Conservation (phyloP, 1,140 invertebrate genomes). For the Saccostrea echinata region DNA sequence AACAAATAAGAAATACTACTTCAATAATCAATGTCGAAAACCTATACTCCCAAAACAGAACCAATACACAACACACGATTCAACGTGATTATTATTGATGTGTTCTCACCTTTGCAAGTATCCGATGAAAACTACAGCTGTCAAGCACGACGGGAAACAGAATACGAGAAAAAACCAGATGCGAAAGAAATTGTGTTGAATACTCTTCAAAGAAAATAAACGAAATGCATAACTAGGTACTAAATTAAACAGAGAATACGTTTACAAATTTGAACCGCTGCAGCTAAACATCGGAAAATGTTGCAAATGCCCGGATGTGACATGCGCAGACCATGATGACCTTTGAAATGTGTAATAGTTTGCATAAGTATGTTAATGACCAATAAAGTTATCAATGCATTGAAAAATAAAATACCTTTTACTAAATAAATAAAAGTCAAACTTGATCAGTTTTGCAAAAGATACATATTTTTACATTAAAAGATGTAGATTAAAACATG, state of each 20-base stretch:
- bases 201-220: constrained; percentile 31
- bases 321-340: constrained; percentile 64
- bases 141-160: constrained; percentile 3
- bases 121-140: constrained; percentile 31
- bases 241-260: constrained; percentile 49
- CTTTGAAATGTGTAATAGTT: constrained; percentile 35
- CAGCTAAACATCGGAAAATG: constrained; percentile 69
- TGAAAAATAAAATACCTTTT: not conserved
- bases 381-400: not conserved
- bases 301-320: constrained; percentile 63
- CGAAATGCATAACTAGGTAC: constrained; percentile 15
- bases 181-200: constrained; percentile 9
- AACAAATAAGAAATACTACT: not conserved
- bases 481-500: not conserved
- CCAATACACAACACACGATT: constrained; percentile 29
- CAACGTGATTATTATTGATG: constrained; percentile 37
- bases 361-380: constrained; percentile 8
- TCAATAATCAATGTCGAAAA: not conserved
- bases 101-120: constrained; percentile 16
- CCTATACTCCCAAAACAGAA: not conserved
- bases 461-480: not conserved
- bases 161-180: not conserved
- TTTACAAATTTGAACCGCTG: constrained; percentile 64
- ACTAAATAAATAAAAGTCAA: not conserved
- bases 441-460: not conserved